phyloP scores from a whole-genome alignment of 2,113 vertebrate species.

The Misgurnus anguillicaudatus region DNA sequence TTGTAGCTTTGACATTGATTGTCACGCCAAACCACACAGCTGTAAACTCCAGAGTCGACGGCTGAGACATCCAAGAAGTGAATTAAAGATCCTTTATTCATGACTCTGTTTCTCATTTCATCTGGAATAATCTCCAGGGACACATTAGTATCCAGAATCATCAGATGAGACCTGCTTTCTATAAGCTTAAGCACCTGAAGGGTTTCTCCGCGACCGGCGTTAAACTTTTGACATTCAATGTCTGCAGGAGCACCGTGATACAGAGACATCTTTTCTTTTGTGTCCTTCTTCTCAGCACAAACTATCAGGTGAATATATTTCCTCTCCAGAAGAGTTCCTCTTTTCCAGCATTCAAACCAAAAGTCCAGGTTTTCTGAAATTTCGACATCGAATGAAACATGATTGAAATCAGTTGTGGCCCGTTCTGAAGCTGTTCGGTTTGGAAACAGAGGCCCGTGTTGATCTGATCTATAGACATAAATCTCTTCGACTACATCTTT shows the following conservation, averaged over 20 bases:
- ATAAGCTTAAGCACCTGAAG: not conserved
- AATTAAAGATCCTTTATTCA: not conserved
- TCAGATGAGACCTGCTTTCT: not conserved
- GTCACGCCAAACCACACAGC: not conserved
- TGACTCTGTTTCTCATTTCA: not conserved
- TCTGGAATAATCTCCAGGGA: conserved; percentile 11
- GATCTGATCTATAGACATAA: not conserved
- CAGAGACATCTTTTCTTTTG: not conserved
- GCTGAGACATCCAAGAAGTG: not conserved
- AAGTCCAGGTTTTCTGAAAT: not conserved
- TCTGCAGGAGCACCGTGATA: not conserved
- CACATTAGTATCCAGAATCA: not conserved
- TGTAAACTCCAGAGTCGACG: not conserved
- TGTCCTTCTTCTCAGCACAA: not conserved
- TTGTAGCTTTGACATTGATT: conserved; percentile 4
- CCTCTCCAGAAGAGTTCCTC: not conserved
- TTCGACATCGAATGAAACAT: not conserved
- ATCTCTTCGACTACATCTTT: too few species aligned
- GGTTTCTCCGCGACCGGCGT: not conserved
- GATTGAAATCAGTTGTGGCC: not conserved
- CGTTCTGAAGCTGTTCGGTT: not conserved
- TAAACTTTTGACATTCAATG: not conserved
- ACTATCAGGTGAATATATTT: not conserved
- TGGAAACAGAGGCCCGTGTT: not conserved
- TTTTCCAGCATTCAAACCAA: not conserved